Evolutionary conservation across 2,888 invertebrate genomes (phyloP).

Genomic region (Frankliniella intonsa): DNA sequence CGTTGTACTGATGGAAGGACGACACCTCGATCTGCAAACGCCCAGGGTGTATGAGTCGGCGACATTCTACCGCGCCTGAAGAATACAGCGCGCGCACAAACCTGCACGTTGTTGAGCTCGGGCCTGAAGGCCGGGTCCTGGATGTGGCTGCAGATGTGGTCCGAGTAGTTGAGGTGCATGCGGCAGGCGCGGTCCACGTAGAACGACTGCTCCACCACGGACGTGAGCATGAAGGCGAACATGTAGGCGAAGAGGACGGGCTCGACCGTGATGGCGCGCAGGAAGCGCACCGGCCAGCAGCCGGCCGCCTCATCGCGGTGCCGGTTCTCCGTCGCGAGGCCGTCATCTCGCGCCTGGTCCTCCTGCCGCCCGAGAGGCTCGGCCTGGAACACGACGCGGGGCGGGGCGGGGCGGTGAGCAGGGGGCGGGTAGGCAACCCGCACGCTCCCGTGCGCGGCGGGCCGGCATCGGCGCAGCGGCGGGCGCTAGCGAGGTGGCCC

Average conservation of each 20-base stretch:
- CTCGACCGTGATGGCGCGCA: slow-evolving; percentile 62
- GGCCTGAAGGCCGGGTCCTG: slow-evolving; percentile 53
- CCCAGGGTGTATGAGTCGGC: background rate
- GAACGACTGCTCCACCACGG: slow-evolving; percentile 73
- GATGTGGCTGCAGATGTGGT: slow-evolving; percentile 62
- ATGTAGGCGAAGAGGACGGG: slow-evolving; percentile 84
- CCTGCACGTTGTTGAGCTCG: slow-evolving; percentile 65
- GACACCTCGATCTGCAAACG: slow-evolving; percentile 61
- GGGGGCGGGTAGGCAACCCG: background rate
- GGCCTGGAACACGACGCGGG: background rate
- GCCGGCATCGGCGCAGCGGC: background rate
- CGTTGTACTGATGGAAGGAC: slow-evolving; percentile 72
- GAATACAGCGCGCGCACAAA: slow-evolving; percentile 42
- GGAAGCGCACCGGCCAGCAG: background rate
- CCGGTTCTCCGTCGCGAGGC: slow-evolving; percentile 35
- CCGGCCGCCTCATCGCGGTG: background rate
- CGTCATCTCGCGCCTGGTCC: background rate
- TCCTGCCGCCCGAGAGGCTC: background rate
- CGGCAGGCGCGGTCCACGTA: slow-evolving; percentile 72
- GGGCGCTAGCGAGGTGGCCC: too few relatives aligned
- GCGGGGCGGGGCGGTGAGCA: background rate
- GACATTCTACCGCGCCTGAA: background rate
- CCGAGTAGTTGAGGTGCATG: slow-evolving; percentile 65
- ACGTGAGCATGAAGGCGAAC: slow-evolving; percentile 79
- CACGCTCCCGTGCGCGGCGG: background rate